Conservation (phyloP, 1,140 invertebrate species). For the Caenorhabditis latens region DNA sequence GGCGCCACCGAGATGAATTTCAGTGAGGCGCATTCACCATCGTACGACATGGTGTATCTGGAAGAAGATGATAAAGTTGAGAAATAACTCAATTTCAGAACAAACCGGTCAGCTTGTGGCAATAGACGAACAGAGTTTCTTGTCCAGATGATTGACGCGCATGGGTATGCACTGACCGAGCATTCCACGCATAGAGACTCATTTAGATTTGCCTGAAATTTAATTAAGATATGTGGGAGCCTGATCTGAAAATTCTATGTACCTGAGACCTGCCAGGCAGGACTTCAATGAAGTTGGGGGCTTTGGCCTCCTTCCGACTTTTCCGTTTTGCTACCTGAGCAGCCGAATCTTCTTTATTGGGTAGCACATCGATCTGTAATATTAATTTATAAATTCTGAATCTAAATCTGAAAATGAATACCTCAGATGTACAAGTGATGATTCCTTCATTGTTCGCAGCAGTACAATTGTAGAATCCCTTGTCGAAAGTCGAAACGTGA, state of each 20-base stretch:
- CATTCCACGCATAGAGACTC: slow-evolving; percentile 73
- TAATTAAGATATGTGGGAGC: neutral
- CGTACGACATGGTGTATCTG: slow-evolving; percentile 70
- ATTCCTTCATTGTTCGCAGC: slow-evolving; percentile 74
- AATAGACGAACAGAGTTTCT: slow-evolving; percentile 67
- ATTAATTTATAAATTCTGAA: neutral
- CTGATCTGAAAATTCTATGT: neutral
- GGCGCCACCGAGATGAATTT: slow-evolving; percentile 88
- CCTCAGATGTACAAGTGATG: slow-evolving; percentile 72
- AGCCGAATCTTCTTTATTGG: slow-evolving; percentile 38
- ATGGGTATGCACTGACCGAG: slow-evolving; percentile 69
- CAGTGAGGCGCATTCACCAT: slow-evolving; percentile 81
- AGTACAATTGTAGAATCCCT: slow-evolving; percentile 77
- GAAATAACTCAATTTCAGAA: neutral
- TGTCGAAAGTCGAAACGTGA: slow-evolving; percentile 71
- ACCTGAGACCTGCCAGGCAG: slow-evolving; percentile 70
- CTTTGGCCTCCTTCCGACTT: slow-evolving; percentile 65
- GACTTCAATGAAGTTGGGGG: slow-evolving; percentile 74
- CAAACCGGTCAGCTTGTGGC: slow-evolving; percentile 62
- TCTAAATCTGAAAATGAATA: slow-evolving; percentile 60
- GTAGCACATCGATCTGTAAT: slow-evolving; percentile 50
- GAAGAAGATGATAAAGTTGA: too few species aligned
- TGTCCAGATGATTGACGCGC: slow-evolving; percentile 72
- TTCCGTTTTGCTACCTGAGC: slow-evolving; percentile 45
- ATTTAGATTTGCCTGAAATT: slow-evolving; percentile 62